Conservation (phyloP, 2,113 vertebrate species). For the Hirundichthys speculiger region DNA sequence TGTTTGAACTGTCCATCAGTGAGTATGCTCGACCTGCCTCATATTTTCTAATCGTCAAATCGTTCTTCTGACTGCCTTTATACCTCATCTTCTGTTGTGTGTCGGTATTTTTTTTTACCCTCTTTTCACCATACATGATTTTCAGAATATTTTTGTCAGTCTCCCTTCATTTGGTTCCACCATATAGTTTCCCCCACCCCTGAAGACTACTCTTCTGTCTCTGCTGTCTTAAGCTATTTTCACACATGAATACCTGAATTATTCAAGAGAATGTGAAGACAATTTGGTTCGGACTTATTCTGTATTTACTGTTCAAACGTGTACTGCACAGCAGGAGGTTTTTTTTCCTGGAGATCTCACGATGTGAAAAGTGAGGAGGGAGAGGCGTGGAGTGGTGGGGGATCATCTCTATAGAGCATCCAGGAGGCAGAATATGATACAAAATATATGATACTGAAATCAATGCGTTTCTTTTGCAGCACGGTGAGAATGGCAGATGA, state of each 20-base stretch:
- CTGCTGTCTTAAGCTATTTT: conserved; percentile 1
- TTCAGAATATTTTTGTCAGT: conserved; percentile 25
- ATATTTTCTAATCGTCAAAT: conserved; percentile 64
- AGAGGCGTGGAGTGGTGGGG: neutral
- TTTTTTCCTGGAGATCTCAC: neutral
- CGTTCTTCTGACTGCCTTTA: conserved; percentile 50
- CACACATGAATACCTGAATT: neutral
- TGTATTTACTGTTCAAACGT: neutral
- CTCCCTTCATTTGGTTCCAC: conserved; percentile 33
- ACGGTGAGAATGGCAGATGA: too few relatives aligned
- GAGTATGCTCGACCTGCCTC: conserved; percentile 28
- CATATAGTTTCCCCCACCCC: conserved; percentile 18
- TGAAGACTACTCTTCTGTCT: conserved; percentile 11
- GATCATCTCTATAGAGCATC: too few relatives aligned
- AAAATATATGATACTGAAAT: too few relatives aligned
- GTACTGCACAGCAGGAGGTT: neutral
- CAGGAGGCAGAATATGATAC: too few relatives aligned
- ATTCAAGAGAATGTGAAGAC: conserved; percentile 8
- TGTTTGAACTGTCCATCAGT: conserved; percentile 32
- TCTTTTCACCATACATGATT: conserved; percentile 19
- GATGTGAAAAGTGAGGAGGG: neutral
- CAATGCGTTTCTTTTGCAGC: too few relatives aligned
- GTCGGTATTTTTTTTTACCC: conserved; percentile 37
- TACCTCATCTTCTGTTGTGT: conserved; percentile 2
- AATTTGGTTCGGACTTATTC: neutral